Percentiles rank a stretch among this genome's conserved stretches.
Evolutionary conservation across 2,113 vertebrate genomes (phyloP).

Genomic region (Planiliza haematocheilus): DNA sequence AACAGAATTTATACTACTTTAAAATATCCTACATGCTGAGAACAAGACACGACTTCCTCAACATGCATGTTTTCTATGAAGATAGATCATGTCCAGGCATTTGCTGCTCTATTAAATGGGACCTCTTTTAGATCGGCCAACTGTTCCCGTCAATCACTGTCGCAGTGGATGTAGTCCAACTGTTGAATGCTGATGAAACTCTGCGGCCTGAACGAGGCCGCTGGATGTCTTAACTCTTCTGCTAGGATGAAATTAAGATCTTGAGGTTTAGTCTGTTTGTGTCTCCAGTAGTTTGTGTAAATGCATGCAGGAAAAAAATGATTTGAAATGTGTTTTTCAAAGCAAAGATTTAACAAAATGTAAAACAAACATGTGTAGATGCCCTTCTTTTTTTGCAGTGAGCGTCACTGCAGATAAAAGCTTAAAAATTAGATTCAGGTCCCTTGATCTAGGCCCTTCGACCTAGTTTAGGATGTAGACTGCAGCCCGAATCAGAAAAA

Average conservation of each 20-base stretch:
- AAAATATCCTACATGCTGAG: conserved; percentile 54
- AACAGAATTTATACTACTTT: conserved; percentile 52
- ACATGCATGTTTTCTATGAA: conserved; percentile 45
- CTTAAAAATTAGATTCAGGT: not conserved
- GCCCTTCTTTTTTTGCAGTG: too few relatives aligned
- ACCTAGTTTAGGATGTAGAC: not conserved
- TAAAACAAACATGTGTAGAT: too few relatives aligned
- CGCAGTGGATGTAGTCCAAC: conserved; percentile 46
- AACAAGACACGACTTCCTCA: conserved; percentile 49
- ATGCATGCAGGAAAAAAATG: not conserved
- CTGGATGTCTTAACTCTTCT: conserved; percentile 39
- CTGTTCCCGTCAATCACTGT: conserved; percentile 63
- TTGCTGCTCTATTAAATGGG: conserved; percentile 51
- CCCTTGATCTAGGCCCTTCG: not conserved
- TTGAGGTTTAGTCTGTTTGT: conserved; percentile 1
- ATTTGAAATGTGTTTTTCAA: not conserved
- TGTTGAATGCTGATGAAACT: conserved; percentile 48
- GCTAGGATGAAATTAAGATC: not conserved
- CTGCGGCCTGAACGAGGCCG: conserved; percentile 21
- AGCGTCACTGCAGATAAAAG: not conserved
- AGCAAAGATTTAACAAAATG: not conserved
- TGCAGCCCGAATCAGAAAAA: too few relatives aligned
- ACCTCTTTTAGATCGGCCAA: conserved; percentile 43
- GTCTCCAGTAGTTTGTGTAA: too few relatives aligned
- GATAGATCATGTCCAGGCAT: conserved; percentile 29